Evolutionary conservation across 2,797 vertebrate species (phyloP), one percentile per base, ranked within the genome.

Genomic region (Aplochiton taeniatus): DNA sequence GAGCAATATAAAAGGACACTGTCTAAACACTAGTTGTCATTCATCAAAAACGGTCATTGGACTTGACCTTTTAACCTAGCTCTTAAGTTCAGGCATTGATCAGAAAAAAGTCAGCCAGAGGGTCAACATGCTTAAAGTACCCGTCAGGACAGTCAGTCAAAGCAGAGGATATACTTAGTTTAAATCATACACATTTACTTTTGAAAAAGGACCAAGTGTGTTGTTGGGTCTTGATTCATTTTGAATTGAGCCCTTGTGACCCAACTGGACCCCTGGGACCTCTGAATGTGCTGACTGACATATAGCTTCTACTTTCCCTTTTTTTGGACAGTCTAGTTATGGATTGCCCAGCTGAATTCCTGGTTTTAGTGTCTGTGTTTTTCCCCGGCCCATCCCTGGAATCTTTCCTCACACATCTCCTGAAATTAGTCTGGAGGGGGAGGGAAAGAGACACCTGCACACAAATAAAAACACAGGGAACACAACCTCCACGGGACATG

Each of bases 401-500:
- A 66, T 72, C 80, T 64, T 69, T 58, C 64, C 48, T 69, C 8
- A 58, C 72, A 66, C 65, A 11, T 66, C 61, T 69, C 60, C 66
- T 68, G 70, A 46, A 61, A 66, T 65, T 43, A 41, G 51, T 65
- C 44, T 42, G 11, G 57, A 13, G 63, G 75, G 62, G 61, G 68
- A 44, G 63, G 44, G 31, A 58, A n/a, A 51, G 61, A 67, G 72
- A 62, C 85, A 86, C 82, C 77, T 85, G 82, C 62, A 59, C 43
- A 58, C 13, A 44, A 47, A 58, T 4, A 4, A 52, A 43, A 14
- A 19, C 14, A 46, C 41, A 1, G 54, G 61, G 14, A 43, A 64
- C 19, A 50, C 16, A 18, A 11, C 18, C 52, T 61, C 20, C 61
- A 12, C 60, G 17, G 50, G 19, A 62, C 18, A 16, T 41, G 17